Percentiles rank a stretch among this genome's conserved stretches.
These are phyloP conservation scores for Zhengitettix transpicula DNA, from an alignment of 2,888 invertebrate species.

Conservation along the genomic window DNA sequence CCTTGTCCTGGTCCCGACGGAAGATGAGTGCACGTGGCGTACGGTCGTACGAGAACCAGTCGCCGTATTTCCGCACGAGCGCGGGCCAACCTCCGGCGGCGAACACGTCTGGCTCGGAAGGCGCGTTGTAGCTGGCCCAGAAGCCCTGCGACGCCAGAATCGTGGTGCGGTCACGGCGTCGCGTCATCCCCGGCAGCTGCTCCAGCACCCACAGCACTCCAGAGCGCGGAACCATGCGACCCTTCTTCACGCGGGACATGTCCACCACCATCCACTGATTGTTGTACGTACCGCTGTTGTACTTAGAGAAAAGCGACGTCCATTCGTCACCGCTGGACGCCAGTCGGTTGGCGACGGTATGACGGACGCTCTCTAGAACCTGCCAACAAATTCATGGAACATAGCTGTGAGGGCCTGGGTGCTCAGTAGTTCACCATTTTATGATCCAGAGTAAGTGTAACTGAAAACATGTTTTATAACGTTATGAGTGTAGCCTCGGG, in stretches of 20 bases:
- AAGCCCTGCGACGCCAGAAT: slow-evolving; percentile 31
- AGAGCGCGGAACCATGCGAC: slow-evolving; percentile 8
- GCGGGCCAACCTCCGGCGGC: slow-evolving; percentile 41
- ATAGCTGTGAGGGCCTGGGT: too few relatives aligned
- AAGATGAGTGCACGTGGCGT: slow-evolving; percentile 48
- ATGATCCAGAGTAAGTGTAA: too few relatives aligned
- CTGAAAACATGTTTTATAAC: too few relatives aligned
- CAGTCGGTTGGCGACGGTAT: slow-evolving; percentile 48
- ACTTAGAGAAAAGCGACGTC: slow-evolving; percentile 36
- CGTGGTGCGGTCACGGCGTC: slow-evolving; percentile 26
- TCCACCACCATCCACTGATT: slow-evolving; percentile 58
- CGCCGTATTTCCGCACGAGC: slow-evolving; percentile 31
- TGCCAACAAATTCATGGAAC: slow-evolving; percentile 1
- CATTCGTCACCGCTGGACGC: slow-evolving; percentile 40
- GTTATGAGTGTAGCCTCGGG: too few relatives aligned
- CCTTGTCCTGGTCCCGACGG: slow-evolving; percentile 36
- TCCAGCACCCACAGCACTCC: slow-evolving; percentile 42
- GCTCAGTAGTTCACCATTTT: too few relatives aligned
- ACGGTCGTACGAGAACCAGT: slow-evolving; percentile 45
- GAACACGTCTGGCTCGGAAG: slow-evolving; percentile 45
- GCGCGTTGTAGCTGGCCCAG: slow-evolving; percentile 56
- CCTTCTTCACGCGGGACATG: slow-evolving; percentile 43
- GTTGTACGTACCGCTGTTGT: slow-evolving; percentile 60
- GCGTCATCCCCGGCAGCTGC: slow-evolving; percentile 33
- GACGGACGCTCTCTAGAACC: slow-evolving; percentile 41